Evolutionary conservation across 1,140 invertebrate genomes (phyloP).

Genomic region (Onthophagus taurus): DNA sequence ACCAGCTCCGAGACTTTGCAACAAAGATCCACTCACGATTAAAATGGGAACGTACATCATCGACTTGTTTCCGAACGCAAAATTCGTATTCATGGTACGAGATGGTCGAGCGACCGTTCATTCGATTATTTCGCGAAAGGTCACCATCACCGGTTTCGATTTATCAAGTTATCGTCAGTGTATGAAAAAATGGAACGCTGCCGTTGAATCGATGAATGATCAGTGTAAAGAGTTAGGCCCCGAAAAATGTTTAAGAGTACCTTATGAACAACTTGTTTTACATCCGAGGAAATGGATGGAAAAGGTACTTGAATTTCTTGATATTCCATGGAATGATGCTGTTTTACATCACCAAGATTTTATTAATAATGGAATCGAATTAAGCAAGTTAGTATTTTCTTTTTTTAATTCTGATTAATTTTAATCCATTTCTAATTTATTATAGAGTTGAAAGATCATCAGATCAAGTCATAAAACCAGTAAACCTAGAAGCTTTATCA

Average conservation of each 20-base stretch:
- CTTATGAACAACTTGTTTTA: slow-evolving; percentile 95
- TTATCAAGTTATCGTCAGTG: slow-evolving; percentile 87
- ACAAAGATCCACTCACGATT: slow-evolving; percentile 96
- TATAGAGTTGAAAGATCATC: slow-evolving; percentile 91
- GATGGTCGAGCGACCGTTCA: slow-evolving; percentile 97
- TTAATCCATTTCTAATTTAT: too few relatives aligned
- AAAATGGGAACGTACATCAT: slow-evolving; percentile 86
- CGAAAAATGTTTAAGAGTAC: slow-evolving; percentile 69
- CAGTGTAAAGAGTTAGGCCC: slow-evolving; percentile 86
- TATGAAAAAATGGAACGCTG: slow-evolving; percentile 91
- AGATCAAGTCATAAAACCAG: slow-evolving; percentile 97
- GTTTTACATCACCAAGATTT: slow-evolving; percentile 96
- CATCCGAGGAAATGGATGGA: slow-evolving; percentile 86
- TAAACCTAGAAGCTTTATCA: slow-evolving; percentile 90
- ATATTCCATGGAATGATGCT: slow-evolving; percentile 90
- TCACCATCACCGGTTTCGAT: slow-evolving; percentile 97
- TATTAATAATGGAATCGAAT: slow-evolving; percentile 89
- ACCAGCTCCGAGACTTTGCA: slow-evolving; percentile 85
- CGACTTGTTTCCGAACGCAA: slow-evolving; percentile 74
- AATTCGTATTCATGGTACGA: slow-evolving; percentile 96
- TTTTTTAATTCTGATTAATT: too few relatives aligned
- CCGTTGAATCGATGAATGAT: slow-evolving; percentile 87
- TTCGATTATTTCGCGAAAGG: slow-evolving; percentile 82
- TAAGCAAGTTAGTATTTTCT: slow-evolving; percentile 87
- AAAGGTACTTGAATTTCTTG: slow-evolving; percentile 82